Evolutionary conservation across 2,113 vertebrate genomes (phyloP).

Genomic region (Pseudopipra pipra): DNA sequence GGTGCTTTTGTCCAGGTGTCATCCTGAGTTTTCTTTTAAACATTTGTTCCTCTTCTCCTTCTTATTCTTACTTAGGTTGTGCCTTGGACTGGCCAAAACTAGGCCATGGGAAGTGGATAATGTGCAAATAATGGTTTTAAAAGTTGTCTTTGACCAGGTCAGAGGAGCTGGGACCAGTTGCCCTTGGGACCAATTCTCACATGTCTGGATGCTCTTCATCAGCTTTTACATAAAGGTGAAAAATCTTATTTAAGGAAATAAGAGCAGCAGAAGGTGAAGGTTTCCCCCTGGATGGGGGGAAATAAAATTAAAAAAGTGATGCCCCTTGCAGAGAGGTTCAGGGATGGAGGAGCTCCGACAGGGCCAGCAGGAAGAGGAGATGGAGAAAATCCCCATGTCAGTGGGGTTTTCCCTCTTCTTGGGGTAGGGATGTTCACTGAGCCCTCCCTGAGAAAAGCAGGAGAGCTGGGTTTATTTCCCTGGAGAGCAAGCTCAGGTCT

Average conservation of each 20-base stretch:
- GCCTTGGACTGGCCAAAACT: not conserved
- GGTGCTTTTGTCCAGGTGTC: not conserved
- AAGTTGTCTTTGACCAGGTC: not conserved
- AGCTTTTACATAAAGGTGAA: not conserved
- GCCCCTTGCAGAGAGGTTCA: not conserved
- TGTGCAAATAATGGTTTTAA: not conserved
- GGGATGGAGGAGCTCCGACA: not conserved
- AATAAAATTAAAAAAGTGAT: not conserved
- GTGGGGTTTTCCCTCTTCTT: not conserved
- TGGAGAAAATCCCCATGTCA: not conserved
- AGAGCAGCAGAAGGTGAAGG: not conserved
- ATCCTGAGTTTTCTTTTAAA: not conserved
- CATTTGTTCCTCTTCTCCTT: not conserved
- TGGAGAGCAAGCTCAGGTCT: not conserved
- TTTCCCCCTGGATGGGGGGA: not conserved
- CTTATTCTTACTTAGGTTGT: not conserved
- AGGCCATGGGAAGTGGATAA: not conserved
- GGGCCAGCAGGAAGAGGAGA: not conserved
- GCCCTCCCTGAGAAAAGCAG: not conserved
- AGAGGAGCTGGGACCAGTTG: not conserved
- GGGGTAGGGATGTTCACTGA: not conserved
- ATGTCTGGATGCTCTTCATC: not conserved
- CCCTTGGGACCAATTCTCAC: not conserved
- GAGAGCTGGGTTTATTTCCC: conserved; percentile 30
- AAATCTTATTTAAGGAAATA: not conserved